Evolutionary conservation across 1,140 invertebrate species (phyloP).

Genomic region (Chymomyza costata): DNA sequence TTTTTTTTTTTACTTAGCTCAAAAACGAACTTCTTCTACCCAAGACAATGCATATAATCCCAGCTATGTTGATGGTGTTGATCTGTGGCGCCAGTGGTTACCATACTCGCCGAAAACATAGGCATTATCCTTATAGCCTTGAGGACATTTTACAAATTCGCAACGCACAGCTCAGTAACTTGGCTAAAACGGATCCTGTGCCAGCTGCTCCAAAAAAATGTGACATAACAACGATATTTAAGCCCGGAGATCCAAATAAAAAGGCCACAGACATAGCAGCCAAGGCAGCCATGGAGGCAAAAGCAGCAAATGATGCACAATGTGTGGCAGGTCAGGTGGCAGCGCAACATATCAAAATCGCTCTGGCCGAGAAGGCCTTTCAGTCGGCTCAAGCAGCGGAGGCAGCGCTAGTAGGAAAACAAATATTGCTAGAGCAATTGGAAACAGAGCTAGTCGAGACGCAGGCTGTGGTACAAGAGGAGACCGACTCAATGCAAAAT

Average conservation of each 20-base stretch:
- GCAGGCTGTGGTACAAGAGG: constrained; percentile 79
- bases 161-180: too few species aligned
- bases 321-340: constrained; percentile 80
- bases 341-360: constrained; percentile 79
- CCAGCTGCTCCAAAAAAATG: too few species aligned
- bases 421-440: constrained; percentile 78
- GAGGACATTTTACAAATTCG: too few species aligned
- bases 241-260: constrained; percentile 21
- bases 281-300: constrained; percentile 80
- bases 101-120: too few species aligned
- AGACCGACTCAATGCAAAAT: constrained; percentile 77
- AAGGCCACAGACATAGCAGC: constrained; percentile 78
- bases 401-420: constrained; percentile 79
- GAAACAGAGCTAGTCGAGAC: constrained; percentile 79
- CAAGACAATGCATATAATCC: too few species aligned
- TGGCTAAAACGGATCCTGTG: too few species aligned
- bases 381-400: constrained; percentile 81
- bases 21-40: too few species aligned
- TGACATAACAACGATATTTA: neutral
- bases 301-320: constrained; percentile 80
- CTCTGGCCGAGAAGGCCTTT: constrained; percentile 80
- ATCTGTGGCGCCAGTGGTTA: too few species aligned
- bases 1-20: too few species aligned
- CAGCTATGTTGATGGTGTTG: too few species aligned
- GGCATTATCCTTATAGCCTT: too few species aligned